Evolutionary conservation across 2,888 invertebrate genomes (phyloP).

Genomic region (Agrotis clavis): DNA sequence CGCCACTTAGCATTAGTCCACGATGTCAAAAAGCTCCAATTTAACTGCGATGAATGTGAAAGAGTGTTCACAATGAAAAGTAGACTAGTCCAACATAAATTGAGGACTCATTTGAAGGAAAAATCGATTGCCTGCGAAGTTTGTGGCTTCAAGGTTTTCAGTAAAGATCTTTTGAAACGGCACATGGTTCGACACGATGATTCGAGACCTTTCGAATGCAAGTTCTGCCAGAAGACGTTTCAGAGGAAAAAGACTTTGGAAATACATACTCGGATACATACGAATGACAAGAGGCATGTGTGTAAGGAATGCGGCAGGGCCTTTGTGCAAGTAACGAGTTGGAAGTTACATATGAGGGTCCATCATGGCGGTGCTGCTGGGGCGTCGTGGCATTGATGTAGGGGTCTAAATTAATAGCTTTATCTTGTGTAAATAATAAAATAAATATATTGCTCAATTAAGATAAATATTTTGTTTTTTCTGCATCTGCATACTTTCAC

Average conservation of each 20-base stretch:
- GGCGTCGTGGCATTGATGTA: conserved; percentile 40
- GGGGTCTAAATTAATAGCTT: background rate
- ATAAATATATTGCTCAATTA: conserved; percentile 18
- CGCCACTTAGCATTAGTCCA: conserved; percentile 81
- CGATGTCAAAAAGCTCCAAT: conserved; percentile 78
- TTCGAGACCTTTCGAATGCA: conserved; percentile 90
- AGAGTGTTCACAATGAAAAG: conserved; percentile 77
- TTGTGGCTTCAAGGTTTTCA: conserved; percentile 83
- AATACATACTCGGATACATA: conserved; percentile 90
- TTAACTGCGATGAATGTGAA: conserved; percentile 80
- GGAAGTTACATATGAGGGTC: conserved; percentile 90
- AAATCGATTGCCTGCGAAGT: conserved; percentile 79
- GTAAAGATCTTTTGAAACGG: conserved; percentile 85
- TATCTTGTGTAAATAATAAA: conserved; percentile 3
- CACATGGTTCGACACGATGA: conserved; percentile 91
- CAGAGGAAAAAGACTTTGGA: conserved; percentile 90
- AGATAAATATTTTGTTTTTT: background rate
- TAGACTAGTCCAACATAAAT: conserved; percentile 77
- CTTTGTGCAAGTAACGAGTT: conserved; percentile 91
- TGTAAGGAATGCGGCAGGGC: conserved; percentile 88
- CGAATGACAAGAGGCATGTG: conserved; percentile 88
- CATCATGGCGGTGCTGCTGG: conserved; percentile 82
- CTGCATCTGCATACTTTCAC: too few species aligned
- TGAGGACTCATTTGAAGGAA: conserved; percentile 81
- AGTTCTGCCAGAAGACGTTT: conserved; percentile 91